Conservation (phyloP, 2,888 invertebrate genomes). For the Acanthococcus lagerstroemiae region DNA sequence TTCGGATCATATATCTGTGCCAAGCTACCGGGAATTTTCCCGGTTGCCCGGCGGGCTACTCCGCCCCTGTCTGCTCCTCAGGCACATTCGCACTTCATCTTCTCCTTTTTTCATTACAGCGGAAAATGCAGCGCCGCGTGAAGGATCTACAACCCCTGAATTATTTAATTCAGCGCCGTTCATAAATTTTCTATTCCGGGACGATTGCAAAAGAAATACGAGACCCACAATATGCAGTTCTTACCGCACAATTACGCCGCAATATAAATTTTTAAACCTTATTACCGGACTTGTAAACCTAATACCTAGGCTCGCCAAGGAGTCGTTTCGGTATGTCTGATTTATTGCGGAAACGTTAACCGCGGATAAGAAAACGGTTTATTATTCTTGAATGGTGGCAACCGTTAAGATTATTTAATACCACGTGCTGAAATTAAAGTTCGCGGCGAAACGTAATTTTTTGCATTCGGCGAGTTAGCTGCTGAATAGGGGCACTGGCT, state of each 20-base stretch:
- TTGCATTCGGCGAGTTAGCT: no score
- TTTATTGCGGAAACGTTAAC: slow-evolving; percentile 10
- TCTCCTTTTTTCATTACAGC: not conserved
- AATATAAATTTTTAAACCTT: slow-evolving; percentile 29
- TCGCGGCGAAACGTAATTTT: no score
- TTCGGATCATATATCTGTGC: no score
- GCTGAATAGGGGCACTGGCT: no score
- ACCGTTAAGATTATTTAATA: slow-evolving; percentile 2
- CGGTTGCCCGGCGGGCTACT: no score
- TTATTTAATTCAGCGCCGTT: slow-evolving; percentile 21
- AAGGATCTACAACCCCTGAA: slow-evolving; percentile 20
- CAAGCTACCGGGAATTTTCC: no score
- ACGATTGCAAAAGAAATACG: slow-evolving; percentile 22
- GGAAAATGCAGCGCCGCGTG: slow-evolving; percentile 7
- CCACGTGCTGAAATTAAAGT: slow-evolving; percentile 3
- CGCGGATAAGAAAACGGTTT: slow-evolving; percentile 1
- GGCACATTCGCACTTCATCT: no score
- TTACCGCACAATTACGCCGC: slow-evolving; percentile 28
- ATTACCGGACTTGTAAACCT: slow-evolving; percentile 17
- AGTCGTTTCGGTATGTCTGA: slow-evolving; percentile 13
- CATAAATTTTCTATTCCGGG: slow-evolving; percentile 20
- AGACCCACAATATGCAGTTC: slow-evolving; percentile 23
- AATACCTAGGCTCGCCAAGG: not conserved
- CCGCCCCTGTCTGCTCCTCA: not conserved
- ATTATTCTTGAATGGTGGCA: slow-evolving; percentile 1